phyloP scores from a whole-genome alignment of 2,113 vertebrate genomes.

The Tor tambroides region DNA sequence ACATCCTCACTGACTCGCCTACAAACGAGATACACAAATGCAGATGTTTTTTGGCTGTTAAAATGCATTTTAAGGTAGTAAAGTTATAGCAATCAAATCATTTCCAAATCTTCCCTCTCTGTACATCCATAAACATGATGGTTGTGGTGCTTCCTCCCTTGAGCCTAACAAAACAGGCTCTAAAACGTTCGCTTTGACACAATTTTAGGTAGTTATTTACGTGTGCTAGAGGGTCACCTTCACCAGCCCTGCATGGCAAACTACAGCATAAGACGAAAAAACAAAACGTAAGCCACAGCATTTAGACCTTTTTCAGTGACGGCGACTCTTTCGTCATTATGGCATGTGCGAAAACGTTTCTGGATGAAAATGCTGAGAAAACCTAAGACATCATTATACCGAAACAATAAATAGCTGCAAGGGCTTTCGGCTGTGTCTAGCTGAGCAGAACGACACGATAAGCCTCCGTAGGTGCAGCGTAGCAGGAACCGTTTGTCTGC shows the following conservation, averaged over 20 bases:
- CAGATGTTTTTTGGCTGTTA: conserved; percentile 45
- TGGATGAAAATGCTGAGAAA: conserved; percentile 56
- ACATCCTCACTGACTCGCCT: conserved; percentile 29
- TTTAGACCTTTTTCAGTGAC: conserved; percentile 49
- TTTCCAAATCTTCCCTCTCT: conserved; percentile 37
- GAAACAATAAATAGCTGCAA: conserved; percentile 61
- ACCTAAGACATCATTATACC: conserved; percentile 61
- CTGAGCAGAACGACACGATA: conserved; percentile 54
- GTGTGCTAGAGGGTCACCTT: conserved; percentile 58
- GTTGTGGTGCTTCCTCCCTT: conserved; percentile 25
- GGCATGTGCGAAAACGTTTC: conserved; percentile 43
- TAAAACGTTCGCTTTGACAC: conserved; percentile 45
- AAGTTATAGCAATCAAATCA: conserved; percentile 39
- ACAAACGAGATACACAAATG: conserved; percentile 26
- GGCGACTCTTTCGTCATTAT: conserved; percentile 45
- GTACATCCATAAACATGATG: conserved; percentile 33
- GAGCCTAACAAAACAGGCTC: conserved; percentile 40
- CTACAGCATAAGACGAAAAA: conserved; percentile 54
- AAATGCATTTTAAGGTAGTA: conserved; percentile 56
- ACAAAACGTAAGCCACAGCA: conserved; percentile 29
- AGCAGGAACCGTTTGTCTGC: conserved; percentile 54
- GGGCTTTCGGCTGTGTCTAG: conserved; percentile 48
- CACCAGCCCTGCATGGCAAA: conserved; percentile 48
- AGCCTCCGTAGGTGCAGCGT: conserved; percentile 43
- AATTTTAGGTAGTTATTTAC: conserved; percentile 57